phyloP scores from a whole-genome alignment of 2,888 invertebrate species.

The Microctonus aethiopoides region DNA sequence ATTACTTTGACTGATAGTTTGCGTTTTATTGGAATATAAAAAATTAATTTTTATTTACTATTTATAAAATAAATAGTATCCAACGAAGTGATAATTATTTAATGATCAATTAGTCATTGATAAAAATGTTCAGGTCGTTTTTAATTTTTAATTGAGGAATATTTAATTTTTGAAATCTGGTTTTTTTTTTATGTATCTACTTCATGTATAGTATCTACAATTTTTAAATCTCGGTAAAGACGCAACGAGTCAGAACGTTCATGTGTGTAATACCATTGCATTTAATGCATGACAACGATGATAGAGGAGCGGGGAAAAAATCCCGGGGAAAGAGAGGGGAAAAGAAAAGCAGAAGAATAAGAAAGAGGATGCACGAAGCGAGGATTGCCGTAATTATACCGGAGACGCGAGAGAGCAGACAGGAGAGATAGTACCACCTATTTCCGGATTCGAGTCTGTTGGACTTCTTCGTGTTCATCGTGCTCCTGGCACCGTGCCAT shows the following conservation, averaged over 20 bases:
- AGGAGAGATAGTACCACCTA: conserved; percentile 30
- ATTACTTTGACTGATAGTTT: too few relatives aligned
- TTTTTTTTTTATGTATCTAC: not conserved
- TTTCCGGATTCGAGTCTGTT: conserved; percentile 36
- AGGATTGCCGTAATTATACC: conserved; percentile 34
- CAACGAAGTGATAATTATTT: too few relatives aligned
- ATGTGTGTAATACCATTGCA: conserved; percentile 21
- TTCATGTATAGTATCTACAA: not conserved
- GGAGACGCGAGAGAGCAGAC: conserved; percentile 30
- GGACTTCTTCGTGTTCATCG: conserved; percentile 24
- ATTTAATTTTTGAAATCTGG: too few relatives aligned
- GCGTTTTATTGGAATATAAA: too few relatives aligned
- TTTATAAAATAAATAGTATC: too few relatives aligned
- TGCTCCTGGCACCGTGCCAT: conserved; percentile 34
- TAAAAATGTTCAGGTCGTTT: too few relatives aligned
- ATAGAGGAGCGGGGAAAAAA: conserved; percentile 9
- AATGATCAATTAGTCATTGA: too few relatives aligned
- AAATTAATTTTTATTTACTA: too few relatives aligned
- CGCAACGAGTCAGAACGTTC: conserved; percentile 33
- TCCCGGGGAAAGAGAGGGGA: not conserved
- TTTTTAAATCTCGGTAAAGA: not conserved
- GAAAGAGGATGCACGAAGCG: conserved; percentile 24
- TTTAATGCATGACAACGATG: conserved; percentile 23
- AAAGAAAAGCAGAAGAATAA: conserved; percentile 4
- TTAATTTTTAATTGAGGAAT: too few relatives aligned